Percentiles rank a stretch among this genome's conserved stretches.
phyloP scores from a whole-genome alignment of 2,888 invertebrate genomes.

The Bellardia pandia region DNA sequence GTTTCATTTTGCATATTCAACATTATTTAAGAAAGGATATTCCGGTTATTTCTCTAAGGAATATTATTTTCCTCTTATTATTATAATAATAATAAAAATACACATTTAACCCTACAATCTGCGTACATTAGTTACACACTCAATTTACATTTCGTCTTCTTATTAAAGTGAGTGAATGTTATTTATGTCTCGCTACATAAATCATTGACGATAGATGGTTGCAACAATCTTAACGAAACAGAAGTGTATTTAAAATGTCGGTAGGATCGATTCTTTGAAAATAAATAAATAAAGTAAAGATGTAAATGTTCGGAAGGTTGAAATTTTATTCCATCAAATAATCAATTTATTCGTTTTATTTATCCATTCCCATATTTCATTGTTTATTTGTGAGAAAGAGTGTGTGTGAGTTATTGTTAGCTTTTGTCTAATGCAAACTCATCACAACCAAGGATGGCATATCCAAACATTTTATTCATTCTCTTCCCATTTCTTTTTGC shows the following conservation, averaged over 20 bases:
- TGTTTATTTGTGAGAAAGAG: conserved; percentile 10
- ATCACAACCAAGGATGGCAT: conserved; percentile 40
- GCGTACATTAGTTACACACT: background rate
- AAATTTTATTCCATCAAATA: conserved; percentile 55
- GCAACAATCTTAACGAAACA: background rate
- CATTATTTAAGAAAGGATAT: conserved; percentile 63
- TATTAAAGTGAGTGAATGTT: background rate
- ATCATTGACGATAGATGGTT: background rate
- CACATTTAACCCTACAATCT: conserved; percentile 52
- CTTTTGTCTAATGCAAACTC: conserved; percentile 59
- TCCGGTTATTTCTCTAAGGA: conserved; percentile 51
- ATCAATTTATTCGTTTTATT: conserved; percentile 63
- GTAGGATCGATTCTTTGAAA: conserved; percentile 20
- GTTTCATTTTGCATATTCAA: conserved; percentile 61
- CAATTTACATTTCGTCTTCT: too few relatives aligned
- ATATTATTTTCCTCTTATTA: conserved; percentile 36
- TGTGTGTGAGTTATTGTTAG: conserved; percentile 25
- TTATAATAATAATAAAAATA: conserved; percentile 45
- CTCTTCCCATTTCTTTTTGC: background rate
- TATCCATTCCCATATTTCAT: conserved; percentile 10
- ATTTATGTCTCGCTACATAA: conserved; percentile 20
- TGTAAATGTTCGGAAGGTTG: conserved; percentile 12
- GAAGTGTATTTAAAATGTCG: conserved; percentile 46
- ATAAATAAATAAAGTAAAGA: background rate
- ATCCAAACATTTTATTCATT: background rate